Percentiles rank a stretch among this genome's conserved stretches.
Evolutionary conservation across 2,113 vertebrate genomes (phyloP).

Genomic region (Pogona vitticeps): DNA sequence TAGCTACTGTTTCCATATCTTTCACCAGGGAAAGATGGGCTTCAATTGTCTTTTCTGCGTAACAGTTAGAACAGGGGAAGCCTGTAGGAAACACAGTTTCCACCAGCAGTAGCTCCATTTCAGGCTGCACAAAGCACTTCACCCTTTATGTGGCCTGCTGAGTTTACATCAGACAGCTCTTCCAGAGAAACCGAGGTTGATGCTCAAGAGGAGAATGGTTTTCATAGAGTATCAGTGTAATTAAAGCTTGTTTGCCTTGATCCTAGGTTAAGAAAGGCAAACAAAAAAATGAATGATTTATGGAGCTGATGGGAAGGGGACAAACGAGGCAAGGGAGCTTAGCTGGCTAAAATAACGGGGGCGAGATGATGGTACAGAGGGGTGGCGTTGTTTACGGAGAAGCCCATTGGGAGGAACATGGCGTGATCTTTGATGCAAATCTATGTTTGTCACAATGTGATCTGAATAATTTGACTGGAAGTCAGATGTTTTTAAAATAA

Average conservation of each 20-base stretch:
- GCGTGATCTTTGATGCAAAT: neutral
- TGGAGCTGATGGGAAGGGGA: constrained; percentile 8
- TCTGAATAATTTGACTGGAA: neutral
- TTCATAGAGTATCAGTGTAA: constrained; percentile 43
- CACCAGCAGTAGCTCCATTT: constrained; percentile 57
- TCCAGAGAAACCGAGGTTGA: neutral
- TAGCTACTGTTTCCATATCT: too few species aligned
- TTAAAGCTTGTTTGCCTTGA: constrained; percentile 63
- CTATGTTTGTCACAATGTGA: neutral
- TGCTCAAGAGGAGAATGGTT: constrained; percentile 32
- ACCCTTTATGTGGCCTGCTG: neutral
- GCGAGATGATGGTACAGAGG: neutral
- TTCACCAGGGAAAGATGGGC: too few species aligned
- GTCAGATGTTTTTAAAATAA: too few species aligned
- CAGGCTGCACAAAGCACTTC: neutral
- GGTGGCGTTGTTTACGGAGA: neutral
- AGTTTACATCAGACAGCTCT: too few species aligned
- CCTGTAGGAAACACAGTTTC: constrained; percentile 26
- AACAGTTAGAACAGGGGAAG: constrained; percentile 43
- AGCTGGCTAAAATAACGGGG: neutral
- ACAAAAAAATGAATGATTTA: constrained; percentile 78
- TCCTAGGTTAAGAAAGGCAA: constrained; percentile 60
- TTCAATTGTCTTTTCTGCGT: too few species aligned
- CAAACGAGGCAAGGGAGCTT: neutral
- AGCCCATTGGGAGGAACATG: neutral